Evolutionary conservation across 2,797 vertebrate genomes (phyloP).

Genomic region (Morelia viridis): DNA sequence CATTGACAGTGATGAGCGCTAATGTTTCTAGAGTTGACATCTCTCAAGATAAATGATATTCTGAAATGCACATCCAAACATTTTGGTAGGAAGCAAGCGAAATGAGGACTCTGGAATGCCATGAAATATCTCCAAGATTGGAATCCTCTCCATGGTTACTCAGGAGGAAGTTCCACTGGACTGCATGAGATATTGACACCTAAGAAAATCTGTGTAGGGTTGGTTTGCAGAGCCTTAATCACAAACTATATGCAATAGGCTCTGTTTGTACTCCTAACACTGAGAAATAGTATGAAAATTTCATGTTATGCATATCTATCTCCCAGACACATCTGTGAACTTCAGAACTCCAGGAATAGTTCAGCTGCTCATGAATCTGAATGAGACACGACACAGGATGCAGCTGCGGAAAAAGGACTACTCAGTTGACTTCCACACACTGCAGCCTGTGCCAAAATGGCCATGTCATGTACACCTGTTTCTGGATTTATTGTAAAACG

Average conservation of each 20-base stretch:
- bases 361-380: constrained; percentile 10
- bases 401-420: neutral
- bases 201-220: neutral
- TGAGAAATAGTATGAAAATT: neutral
- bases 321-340: neutral
- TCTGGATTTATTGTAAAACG: neutral
- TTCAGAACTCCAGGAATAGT: constrained; percentile 12
- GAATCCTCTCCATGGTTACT: neutral
- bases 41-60: constrained; percentile 80
- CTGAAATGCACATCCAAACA: constrained; percentile 74
- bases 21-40: constrained; percentile 82
- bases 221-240: neutral
- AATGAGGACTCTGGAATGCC: constrained; percentile 45
- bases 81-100: constrained; percentile 64
- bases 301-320: neutral
- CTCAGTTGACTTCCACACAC: neutral
- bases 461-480: neutral
- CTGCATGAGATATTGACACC: neutral
- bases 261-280: neutral
- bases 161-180: neutral
- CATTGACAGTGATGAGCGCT: constrained; percentile 78
- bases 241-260: neutral
- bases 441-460: neutral
- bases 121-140: constrained; percentile 44
- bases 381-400: neutral